Base-by-base conservation (phyloP, 1,140 invertebrate species). In the Aphelinus certus region DNA sequence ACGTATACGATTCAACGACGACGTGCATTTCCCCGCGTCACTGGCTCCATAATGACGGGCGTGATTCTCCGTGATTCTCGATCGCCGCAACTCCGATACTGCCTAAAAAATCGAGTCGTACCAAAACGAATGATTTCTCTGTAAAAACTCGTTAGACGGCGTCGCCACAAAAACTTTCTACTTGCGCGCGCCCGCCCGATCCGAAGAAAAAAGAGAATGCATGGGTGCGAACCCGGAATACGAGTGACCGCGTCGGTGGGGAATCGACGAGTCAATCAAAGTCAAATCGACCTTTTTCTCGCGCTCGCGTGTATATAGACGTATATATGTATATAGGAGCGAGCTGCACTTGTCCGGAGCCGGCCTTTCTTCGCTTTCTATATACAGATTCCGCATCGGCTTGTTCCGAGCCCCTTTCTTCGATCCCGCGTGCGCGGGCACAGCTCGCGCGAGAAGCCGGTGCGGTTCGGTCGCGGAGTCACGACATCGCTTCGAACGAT, bases 311-410 rank as follows among this genome's bases (percentile, higher is more conserved):
- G 26, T 48, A 51, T 49, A 7, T n/a, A 53, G 7, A 63, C 10
- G 2, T 10, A 6, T 58, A n/a, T 58, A n/a, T 58, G 26, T 58
- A 58, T 58, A 58, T n/a, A 3, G n/a, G 51, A 26, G 3, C 2
- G 47, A 51, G 42, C 64, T 42, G 49, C 65, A 55, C 55, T 56
- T 45, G 49, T 51, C 48, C 26, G 26, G 51, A 71, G 43, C 3
- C 56, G 43, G 55, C 67, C 55, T 69, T 69, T 73, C 63, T 67
- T 73, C 57, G 47, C 47, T 58, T 66, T 73, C 63, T 69, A 26
- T 26, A 26, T 26, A 58, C 55, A 3, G 71, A 64, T 66, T 73
- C 67, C 42, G 56, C 65, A 49, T 66, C 56, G 49, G 43, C 45
- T 51, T 0, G 56, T 26, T 26, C 26, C 26, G 26, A 26, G 26